Evolutionary conservation across 2,113 vertebrate species (phyloP).

Genomic region (Saccopteryx bilineata): DNA sequence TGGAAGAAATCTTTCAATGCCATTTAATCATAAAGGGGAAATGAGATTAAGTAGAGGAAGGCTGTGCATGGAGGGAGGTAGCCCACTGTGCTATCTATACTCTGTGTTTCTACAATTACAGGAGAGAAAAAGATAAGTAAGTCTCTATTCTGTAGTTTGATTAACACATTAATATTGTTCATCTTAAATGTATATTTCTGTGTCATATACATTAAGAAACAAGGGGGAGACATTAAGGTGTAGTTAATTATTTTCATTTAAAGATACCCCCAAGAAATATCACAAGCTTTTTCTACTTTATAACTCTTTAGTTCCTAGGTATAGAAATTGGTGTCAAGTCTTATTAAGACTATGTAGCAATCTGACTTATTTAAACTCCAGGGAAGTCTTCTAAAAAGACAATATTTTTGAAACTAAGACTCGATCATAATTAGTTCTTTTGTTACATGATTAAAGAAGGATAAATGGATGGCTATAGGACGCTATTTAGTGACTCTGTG

Average conservation of each 20-base stretch:
- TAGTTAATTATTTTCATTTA: background rate
- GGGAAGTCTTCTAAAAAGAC: background rate
- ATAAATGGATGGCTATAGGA: conserved; percentile 61
- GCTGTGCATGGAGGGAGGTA: background rate
- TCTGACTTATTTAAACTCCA: conserved; percentile 2
- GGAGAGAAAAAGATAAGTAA: background rate
- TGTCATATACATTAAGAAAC: background rate
- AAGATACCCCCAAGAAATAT: background rate
- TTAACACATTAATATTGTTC: background rate
- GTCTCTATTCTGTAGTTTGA: background rate
- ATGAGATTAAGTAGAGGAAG: background rate
- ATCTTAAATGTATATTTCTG: conserved; percentile 11
- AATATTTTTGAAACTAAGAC: background rate
- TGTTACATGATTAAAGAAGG: conserved; percentile 33
- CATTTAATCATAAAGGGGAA: conserved; percentile 69
- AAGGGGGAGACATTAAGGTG: background rate
- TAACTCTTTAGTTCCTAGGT: background rate
- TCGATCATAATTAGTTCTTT: conserved; percentile 51
- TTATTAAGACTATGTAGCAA: background rate
- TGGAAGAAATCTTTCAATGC: conserved; percentile 71
- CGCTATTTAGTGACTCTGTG: conserved; percentile 46
- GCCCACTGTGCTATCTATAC: background rate
- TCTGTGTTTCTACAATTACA: background rate
- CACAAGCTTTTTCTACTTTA: background rate
- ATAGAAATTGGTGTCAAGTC: background rate